phyloP scores from a whole-genome alignment of 2,888 invertebrate species.

The Drosophila planitibia region DNA sequence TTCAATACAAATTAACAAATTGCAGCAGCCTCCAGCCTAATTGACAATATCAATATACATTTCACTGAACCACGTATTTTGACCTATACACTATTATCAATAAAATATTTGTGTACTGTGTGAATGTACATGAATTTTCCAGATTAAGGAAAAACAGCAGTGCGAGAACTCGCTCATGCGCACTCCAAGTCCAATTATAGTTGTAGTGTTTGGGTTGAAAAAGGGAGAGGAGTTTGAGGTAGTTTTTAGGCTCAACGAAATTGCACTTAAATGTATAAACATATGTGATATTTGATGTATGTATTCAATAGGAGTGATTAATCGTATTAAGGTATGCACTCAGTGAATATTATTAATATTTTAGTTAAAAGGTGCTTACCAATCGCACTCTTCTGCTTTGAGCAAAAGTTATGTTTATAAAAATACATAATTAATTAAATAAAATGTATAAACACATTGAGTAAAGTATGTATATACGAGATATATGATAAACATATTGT shows the following conservation, averaged over 20 bases:
- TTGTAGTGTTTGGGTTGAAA: slow-evolving; percentile 6
- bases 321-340: neutral
- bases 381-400: neutral
- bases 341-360: neutral
- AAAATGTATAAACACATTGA: neutral
- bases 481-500: neutral
- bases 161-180: slow-evolving; percentile 62
- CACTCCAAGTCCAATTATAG: slow-evolving; percentile 25
- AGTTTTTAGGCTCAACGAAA: slow-evolving; percentile 5
- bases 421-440: neutral
- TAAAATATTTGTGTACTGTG: neutral
- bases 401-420: neutral
- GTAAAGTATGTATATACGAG: neutral
- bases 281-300: neutral
- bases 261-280: neutral
- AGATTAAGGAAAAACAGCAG: slow-evolving; percentile 17
- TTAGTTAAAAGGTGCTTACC: neutral
- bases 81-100: neutral
- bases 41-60: neutral
- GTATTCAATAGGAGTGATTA: neutral
- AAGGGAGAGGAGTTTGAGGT: neutral
- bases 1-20: too few species aligned
- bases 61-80: neutral
- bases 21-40: neutral
- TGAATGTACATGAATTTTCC: slow-evolving; percentile 10